phyloP scores from a whole-genome alignment of 2,797 vertebrate genomes.

The Anas bernieri region DNA sequence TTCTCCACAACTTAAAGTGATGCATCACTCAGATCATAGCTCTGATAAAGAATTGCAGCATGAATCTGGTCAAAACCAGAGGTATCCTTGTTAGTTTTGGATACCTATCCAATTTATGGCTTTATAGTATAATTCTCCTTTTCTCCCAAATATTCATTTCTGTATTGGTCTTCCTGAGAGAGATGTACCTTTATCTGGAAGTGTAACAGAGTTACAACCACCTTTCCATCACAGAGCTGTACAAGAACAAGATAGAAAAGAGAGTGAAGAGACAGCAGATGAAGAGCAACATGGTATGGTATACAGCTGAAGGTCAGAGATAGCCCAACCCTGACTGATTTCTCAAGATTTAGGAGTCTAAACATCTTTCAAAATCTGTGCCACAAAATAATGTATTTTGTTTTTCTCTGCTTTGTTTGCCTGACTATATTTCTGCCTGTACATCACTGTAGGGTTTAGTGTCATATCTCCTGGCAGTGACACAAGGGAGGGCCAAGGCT shows the following conservation, averaged over 20 bases:
- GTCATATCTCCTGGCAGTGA: not conserved
- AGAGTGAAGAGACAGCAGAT: not conserved
- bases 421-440: not conserved
- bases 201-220: not conserved
- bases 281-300: not conserved
- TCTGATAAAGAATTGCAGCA: not conserved
- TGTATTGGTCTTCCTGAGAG: not conserved
- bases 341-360: not conserved
- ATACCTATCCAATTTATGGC: not conserved
- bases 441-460: not conserved
- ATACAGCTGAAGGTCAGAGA: not conserved
- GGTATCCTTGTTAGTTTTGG: not conserved
- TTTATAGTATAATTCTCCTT: not conserved
- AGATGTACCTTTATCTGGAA: not conserved
- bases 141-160: not conserved
- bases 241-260: not conserved
- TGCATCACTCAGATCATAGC: not conserved
- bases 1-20: not conserved
- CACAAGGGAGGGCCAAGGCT: not conserved
- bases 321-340: not conserved
- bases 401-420: not conserved
- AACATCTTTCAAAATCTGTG: not conserved
- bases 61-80: not conserved
- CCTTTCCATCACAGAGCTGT: not conserved
- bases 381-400: not conserved